Evolutionary conservation across 2,797 vertebrate species (phyloP).

Genomic region (Champsocephalus gunnari): DNA sequence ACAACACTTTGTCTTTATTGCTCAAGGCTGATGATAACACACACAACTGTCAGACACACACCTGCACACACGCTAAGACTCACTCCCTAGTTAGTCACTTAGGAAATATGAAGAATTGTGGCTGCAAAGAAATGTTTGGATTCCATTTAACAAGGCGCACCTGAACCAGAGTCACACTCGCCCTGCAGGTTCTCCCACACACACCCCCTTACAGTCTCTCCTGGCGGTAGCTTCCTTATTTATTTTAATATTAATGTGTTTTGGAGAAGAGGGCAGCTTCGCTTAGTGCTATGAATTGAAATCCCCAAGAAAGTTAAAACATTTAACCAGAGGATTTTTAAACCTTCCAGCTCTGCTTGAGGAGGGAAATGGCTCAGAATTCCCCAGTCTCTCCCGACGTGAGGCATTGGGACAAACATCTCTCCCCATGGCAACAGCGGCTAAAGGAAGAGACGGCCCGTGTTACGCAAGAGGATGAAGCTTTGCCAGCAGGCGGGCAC

Average conservation of each 20-base stretch:
- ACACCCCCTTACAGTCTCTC: neutral
- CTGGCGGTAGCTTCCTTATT: no score
- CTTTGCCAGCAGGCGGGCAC: constrained; percentile 80
- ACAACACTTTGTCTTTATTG: neutral
- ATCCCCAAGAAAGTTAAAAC: no score
- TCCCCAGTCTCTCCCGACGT: constrained; percentile 79
- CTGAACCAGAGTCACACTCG: constrained; percentile 62
- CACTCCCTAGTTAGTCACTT: constrained; percentile 52
- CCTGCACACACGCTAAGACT: constrained; percentile 35
- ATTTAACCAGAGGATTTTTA: no score
- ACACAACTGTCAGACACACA: constrained; percentile 20
- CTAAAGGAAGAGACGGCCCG: constrained; percentile 83
- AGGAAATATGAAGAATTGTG: neutral
- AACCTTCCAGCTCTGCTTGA: neutral
- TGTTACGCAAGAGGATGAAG: constrained; percentile 88
- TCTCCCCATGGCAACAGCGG: constrained; percentile 93
- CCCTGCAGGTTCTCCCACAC: constrained; percentile 35
- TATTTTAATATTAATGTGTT: no score
- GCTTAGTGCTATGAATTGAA: no score
- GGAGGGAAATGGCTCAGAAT: constrained; percentile 61
- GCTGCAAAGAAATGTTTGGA: constrained; percentile 7
- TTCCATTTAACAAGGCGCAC: constrained; percentile 54
- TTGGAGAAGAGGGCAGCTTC: no score
- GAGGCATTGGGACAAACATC: constrained; percentile 47
- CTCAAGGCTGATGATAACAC: neutral